phyloP scores from a whole-genome alignment of 2,113 vertebrate genomes.

The Polypterus senegalus region DNA sequence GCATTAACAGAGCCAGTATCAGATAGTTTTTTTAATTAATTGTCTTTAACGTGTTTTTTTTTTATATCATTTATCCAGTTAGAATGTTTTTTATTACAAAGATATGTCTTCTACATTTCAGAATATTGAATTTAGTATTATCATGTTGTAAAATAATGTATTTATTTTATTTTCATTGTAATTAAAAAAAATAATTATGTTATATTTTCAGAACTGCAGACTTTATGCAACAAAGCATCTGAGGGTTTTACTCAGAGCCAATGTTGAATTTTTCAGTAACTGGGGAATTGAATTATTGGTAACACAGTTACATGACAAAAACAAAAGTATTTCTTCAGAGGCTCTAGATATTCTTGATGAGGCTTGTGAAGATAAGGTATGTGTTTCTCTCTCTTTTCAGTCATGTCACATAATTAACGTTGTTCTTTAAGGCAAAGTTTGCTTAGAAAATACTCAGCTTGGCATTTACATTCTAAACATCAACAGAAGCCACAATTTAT shows the following conservation, averaged over 20 bases:
- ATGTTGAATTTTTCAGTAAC: constrained; percentile 95
- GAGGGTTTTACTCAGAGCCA: constrained; percentile 80
- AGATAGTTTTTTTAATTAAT: no score
- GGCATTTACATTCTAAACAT: no score
- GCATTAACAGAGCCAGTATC: no score
- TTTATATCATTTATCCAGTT: no score
- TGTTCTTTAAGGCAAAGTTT: no score
- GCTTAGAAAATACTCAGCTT: no score
- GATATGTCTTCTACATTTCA: no score
- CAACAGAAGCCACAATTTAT: no score
- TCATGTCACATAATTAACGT: no score
- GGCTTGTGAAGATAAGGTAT: constrained; percentile 94
- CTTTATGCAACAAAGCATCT: constrained; percentile 93
- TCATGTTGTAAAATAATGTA: not conserved
- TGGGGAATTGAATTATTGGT: constrained; percentile 96
- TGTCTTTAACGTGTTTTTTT: no score
- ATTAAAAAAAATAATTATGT: constrained; percentile 6
- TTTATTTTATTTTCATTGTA: not conserved
- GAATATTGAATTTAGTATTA: no score
- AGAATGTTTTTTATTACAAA: no score
- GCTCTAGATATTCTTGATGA: constrained; percentile 94
- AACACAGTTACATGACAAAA: constrained; percentile 96
- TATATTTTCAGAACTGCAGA: constrained; percentile 62
- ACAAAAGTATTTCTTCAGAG: constrained; percentile 85
- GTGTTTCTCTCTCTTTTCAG: not conserved